Conservation (phyloP, 1,140 invertebrate species). For the Hyles euphorbiae region DNA sequence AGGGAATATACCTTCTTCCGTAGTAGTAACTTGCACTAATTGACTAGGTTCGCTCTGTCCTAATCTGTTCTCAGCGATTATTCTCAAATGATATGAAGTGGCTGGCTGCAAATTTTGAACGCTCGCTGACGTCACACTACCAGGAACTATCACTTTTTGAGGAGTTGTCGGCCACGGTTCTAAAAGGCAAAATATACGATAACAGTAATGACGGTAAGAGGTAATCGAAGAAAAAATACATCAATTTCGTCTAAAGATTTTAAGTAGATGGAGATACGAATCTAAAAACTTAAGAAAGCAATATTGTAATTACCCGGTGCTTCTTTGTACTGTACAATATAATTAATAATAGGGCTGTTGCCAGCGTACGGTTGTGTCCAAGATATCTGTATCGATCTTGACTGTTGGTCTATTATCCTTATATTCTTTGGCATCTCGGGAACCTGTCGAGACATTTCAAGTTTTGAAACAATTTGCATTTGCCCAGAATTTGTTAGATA, state of each 20-base stretch:
- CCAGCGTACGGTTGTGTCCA: slow-evolving; percentile 92
- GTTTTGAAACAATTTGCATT: too few relatives aligned
- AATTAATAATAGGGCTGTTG: slow-evolving; percentile 91
- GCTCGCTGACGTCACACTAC: slow-evolving; percentile 84
- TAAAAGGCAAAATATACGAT: slow-evolving; percentile 28
- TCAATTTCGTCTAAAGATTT: too few relatives aligned
- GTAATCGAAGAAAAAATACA: too few relatives aligned
- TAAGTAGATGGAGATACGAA: too few relatives aligned
- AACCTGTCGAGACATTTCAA: slow-evolving; percentile 74
- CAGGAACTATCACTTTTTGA: slow-evolving; percentile 86
- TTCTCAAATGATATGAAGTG: slow-evolving; percentile 91
- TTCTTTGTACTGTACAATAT: slow-evolving; percentile 90
- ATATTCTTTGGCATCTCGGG: slow-evolving; percentile 92
- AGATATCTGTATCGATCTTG: slow-evolving; percentile 85
- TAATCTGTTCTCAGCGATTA: slow-evolving; percentile 91
- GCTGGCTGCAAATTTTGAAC: slow-evolving; percentile 90
- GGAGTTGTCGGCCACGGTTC: slow-evolving; percentile 85
- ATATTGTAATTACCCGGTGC: slow-evolving; percentile 80
- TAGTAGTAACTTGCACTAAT: slow-evolving; percentile 86
- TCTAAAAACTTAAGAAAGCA: slow-evolving; percentile 15
- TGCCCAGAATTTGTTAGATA: too few relatives aligned
- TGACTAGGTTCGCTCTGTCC: slow-evolving; percentile 92
- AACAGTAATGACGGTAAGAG: too few relatives aligned
- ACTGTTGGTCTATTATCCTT: slow-evolving; percentile 87
- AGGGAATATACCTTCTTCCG: slow-evolving; percentile 82